phyloP scores from a whole-genome alignment of 2,113 vertebrate genomes.

The Apus apus region DNA sequence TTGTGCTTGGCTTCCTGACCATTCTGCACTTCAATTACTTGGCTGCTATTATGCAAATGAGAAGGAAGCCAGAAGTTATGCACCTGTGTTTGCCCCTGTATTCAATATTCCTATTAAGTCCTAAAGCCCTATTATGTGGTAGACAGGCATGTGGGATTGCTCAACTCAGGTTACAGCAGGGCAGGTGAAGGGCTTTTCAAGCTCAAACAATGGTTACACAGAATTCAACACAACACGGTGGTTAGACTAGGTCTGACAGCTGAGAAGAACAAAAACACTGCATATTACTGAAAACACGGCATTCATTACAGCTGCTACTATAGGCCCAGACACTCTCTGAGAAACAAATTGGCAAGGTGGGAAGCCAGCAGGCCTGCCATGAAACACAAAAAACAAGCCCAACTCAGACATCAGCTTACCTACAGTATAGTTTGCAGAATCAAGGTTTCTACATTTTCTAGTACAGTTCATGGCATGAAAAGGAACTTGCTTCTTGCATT shows the following conservation, averaged over 20 bases:
- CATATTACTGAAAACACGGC: neutral
- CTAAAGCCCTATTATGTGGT: conserved; percentile 43
- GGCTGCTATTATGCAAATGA: conserved; percentile 72
- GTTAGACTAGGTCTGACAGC: neutral
- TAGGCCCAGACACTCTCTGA: neutral
- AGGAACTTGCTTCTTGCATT: neutral
- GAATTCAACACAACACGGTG: conserved; percentile 8
- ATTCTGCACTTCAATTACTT: conserved; percentile 65
- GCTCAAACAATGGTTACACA: conserved; percentile 30
- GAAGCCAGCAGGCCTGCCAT: neutral
- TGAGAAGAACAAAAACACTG: neutral
- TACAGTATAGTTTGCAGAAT: accelerated
- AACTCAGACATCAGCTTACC: too few relatives aligned
- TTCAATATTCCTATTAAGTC: conserved; percentile 66
- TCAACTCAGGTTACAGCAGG: conserved; percentile 59
- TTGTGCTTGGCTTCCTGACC: conserved; percentile 56
- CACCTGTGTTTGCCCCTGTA: conserved; percentile 72
- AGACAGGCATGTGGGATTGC: conserved; percentile 41
- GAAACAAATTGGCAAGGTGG: neutral
- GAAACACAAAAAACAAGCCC: neutral
- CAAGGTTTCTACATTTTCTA: neutral
- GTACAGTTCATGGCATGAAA: too few relatives aligned
- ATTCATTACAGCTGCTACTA: neutral
- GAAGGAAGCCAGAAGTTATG: conserved; percentile 61
- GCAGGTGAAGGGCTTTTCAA: conserved; percentile 58